These are phyloP conservation scores for Boloria euphrosyne DNA, from an alignment of 2,888 invertebrate species.

Conservation along the genomic window DNA sequence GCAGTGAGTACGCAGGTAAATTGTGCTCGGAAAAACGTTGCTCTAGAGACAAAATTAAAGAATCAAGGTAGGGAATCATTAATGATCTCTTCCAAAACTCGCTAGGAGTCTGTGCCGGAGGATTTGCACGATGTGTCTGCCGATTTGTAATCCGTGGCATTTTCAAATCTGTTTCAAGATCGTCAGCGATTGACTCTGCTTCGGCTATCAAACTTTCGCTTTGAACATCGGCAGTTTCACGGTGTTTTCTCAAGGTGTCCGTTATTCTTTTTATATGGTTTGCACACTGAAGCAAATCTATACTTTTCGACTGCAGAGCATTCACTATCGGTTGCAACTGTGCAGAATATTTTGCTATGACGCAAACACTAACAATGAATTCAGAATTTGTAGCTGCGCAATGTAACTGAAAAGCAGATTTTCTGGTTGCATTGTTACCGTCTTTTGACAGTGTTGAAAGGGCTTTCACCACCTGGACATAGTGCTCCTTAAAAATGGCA, in stretches of 20 bases:
- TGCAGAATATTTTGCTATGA: conserved; percentile 8
- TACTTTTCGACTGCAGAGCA: conserved; percentile 4
- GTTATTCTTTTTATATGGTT: neutral
- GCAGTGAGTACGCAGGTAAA: conserved; percentile 10
- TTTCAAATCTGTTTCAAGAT: conserved; percentile 2
- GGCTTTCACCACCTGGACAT: no score
- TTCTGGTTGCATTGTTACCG: no score
- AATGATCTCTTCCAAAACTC: conserved; percentile 45
- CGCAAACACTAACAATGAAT: no score
- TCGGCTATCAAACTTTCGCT: conserved; percentile 1
- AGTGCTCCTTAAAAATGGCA: no score
- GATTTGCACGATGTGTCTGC: conserved; percentile 47
- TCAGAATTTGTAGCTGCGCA: no score
- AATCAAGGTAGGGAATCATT: conserved; percentile 47
- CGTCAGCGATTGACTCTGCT: conserved; percentile 1
- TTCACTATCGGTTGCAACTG: conserved; percentile 8
- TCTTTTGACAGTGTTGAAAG: no score
- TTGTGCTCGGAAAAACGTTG: conserved; percentile 21
- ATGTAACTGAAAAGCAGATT: no score
- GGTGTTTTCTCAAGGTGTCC: conserved; percentile 39
- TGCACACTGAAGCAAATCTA: conserved; percentile 1
- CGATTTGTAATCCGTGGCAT: conserved; percentile 41
- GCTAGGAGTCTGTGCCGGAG: conserved; percentile 42
- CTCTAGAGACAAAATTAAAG: conserved; percentile 31
- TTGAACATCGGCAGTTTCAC: conserved; percentile 39